Base-by-base conservation (phyloP, 2,113 vertebrate species). In the Muntiacus reevesi region DNA sequence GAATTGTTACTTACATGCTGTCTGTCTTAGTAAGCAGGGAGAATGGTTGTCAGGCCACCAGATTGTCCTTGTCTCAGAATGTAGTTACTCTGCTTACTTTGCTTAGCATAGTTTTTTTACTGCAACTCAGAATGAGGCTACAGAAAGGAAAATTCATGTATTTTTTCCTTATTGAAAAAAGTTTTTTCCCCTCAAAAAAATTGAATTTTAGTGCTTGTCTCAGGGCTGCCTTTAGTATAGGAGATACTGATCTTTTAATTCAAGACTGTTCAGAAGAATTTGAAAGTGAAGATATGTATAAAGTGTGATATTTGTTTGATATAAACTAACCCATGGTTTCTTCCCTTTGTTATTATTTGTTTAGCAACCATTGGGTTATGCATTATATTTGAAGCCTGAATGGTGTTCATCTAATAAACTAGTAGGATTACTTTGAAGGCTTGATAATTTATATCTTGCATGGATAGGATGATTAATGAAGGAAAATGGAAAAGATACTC, bases 191-290 rank as follows among this genome's bases (percentile, higher is more conserved):
- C 19, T 52, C 83, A 11, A 84, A 81, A 89, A 40, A 25, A 78
- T 90, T 94, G 40, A 64, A 97, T 79, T 81, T 97, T 91, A 57
- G n/a, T 90, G 23, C 88, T 87, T 23, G n/a, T 90, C 3, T 97
- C 64, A 67, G 30, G 40, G 54, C n/a, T 89, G 10, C 50, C 16
- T 87, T 90, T 76, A 50, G 19, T 59, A 43, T 59, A 71, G 28
- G 74, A 30, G 59, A 67, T 36, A n/a, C 67, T 82, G 33, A 82
- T 91, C 59, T 92, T 40, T 84, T 86, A 91, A 82, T 88, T 67
- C 7, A 89, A 82, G 67, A 91, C n/a, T 71, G 4, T 78, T 79
- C n/a, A 71, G 76, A 97, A 67, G 43, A 92, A 55, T 96, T 95
- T 81, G 23, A 67, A 71, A 86, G 13, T 76, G 15, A 87, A 76